Conservation (phyloP, 2,888 invertebrate species). For the Andrena camellia region DNA sequence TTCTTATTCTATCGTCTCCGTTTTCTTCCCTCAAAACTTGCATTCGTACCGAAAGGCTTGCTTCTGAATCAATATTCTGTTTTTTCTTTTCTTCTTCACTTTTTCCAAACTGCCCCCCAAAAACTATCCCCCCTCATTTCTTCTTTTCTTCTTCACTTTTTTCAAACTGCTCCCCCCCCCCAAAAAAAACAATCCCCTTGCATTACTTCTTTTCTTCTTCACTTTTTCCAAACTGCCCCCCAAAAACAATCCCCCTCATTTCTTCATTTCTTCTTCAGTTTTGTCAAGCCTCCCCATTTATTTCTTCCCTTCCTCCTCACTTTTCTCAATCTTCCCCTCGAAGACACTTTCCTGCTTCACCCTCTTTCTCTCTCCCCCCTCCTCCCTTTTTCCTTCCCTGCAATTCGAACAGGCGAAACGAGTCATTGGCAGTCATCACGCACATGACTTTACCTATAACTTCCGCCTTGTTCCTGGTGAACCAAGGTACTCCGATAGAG, state of each 20-base stretch:
- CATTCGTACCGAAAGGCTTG: no score
- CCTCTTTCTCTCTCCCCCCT: not conserved
- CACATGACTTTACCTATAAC: slow-evolving; percentile 54
- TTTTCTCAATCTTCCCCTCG: not conserved
- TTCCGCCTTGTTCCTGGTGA: slow-evolving; percentile 37
- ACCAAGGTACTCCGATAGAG: slow-evolving; percentile 47
- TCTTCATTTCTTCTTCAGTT: not conserved
- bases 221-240: no score
- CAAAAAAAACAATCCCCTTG: no score
- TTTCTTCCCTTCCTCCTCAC: not conserved
- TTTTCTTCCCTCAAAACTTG: no score
- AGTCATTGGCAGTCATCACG: slow-evolving; percentile 40
- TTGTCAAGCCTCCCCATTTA: no score
- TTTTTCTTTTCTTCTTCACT: no score
- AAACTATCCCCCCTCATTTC: no score
- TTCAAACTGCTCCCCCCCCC: no score
- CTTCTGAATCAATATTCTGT: no score
- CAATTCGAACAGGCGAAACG: slow-evolving; percentile 33
- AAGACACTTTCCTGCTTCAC: not conserved
- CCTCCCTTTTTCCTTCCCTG: not conserved
- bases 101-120: no score
- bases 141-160: not conserved
- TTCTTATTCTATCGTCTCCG: no score
- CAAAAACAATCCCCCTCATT: no score
- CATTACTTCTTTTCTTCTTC: not conserved